Percentiles rank a stretch among this genome's conserved stretches.
phyloP scores from a whole-genome alignment of 1,140 invertebrate species.

The roundworm (Caenorhabditis elegans) region DNA sequence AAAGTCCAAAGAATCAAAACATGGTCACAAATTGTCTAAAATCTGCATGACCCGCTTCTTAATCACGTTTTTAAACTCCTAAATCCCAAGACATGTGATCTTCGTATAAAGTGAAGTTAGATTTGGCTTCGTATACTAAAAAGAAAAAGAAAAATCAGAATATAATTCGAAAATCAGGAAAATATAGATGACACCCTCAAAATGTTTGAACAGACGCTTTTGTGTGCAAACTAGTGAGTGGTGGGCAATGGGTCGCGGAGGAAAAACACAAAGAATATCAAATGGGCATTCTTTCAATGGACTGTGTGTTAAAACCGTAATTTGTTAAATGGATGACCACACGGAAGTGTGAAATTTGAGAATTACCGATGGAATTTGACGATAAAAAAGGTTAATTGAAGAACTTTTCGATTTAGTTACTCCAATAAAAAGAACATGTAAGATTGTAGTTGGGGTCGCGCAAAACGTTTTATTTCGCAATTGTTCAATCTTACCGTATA shows the following conservation, averaged over 20 bases:
- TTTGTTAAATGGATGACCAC: not conserved
- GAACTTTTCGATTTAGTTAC: too few species aligned
- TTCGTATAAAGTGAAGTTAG: not conserved
- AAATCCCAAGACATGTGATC: not conserved
- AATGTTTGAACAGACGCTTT: constrained; percentile 13
- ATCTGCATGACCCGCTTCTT: not conserved
- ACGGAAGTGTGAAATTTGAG: not conserved
- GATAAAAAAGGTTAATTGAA: too few species aligned
- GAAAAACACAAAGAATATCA: not conserved
- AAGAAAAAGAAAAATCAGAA: not conserved
- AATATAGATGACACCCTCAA: not conserved
- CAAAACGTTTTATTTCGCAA: too few species aligned
- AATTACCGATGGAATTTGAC: too few species aligned
- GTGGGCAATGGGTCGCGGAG: not conserved
- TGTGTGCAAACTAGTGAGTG: not conserved
- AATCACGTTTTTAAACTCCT: not conserved
- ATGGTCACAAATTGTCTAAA: too few species aligned
- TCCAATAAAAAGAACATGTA: too few species aligned
- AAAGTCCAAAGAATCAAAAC: too few species aligned
- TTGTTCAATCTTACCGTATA: too few species aligned
- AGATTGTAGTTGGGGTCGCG: too few species aligned
- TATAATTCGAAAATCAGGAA: not conserved
- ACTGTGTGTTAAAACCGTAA: too few species aligned
- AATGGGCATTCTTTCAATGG: not conserved
- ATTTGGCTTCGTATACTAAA: not conserved